Evolutionary conservation across 2,113 vertebrate genomes (phyloP).

Genomic region (Rhinoderma darwinii): DNA sequence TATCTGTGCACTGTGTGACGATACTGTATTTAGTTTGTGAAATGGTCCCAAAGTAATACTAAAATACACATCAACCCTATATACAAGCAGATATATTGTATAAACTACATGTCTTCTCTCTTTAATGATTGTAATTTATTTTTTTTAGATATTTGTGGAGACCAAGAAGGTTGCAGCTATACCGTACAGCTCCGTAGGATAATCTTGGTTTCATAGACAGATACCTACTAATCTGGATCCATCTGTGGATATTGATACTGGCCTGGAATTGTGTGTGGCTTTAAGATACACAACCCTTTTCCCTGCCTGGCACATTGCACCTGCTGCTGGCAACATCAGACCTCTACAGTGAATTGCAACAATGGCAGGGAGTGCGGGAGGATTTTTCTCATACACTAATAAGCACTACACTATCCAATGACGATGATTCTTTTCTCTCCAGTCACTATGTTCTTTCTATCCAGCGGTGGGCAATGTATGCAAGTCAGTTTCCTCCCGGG

Average conservation of each 20-base stretch:
- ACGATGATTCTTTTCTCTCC: constrained; percentile 53
- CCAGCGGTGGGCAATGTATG: constrained; percentile 59
- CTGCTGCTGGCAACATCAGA: constrained; percentile 53
- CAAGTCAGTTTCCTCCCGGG: constrained; percentile 55
- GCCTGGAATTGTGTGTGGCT: not conserved
- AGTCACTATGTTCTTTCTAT: constrained; percentile 57
- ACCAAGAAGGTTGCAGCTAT: not conserved
- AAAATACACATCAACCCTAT: too few relatives aligned
- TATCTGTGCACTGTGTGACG: too few relatives aligned
- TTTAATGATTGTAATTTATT: too few relatives aligned
- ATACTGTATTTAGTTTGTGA: too few relatives aligned
- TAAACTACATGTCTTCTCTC: not conserved
- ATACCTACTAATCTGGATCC: not conserved
- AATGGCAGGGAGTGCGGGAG: constrained; percentile 51
- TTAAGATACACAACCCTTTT: constrained; percentile 15
- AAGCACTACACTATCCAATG: constrained; percentile 45
- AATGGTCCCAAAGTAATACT: too few relatives aligned
- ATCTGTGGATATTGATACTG: constrained; percentile 7
- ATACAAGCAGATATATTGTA: not conserved
- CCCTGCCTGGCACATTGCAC: constrained; percentile 35
- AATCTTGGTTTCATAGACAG: not conserved
- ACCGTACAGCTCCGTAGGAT: not conserved
- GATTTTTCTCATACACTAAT: constrained; percentile 53
- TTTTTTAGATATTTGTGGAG: not conserved
- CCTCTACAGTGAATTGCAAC: constrained; percentile 48